A percentile compares a stretch with the other conserved stretches of the same genome.
These are phyloP conservation scores for Neoseiulus cucumeris DNA, from an alignment of 1,140 invertebrate genomes.

Conservation along the genomic window DNA sequence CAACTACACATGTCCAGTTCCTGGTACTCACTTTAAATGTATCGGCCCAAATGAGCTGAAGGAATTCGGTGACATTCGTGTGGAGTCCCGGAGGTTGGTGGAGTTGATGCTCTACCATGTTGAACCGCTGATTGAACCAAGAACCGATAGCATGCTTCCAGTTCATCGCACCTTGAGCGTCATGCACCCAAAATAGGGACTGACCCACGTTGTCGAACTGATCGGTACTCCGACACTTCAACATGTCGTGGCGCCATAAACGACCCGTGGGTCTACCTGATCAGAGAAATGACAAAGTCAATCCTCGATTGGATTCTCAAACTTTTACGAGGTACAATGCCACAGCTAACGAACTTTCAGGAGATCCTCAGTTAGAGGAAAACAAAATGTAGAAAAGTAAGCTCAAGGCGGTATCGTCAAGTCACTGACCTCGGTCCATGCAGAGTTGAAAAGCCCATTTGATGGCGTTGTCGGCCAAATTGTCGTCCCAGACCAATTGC, in stretches of 20 bases:
- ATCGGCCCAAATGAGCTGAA: neutral
- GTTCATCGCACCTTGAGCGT: neutral
- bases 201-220: slow-evolving; percentile 6
- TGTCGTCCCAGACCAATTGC: slow-evolving; percentile 3
- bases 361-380: too few relatives aligned
- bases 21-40: neutral
- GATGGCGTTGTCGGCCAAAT: neutral
- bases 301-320: neutral
- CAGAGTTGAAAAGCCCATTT: slow-evolving; percentile 10
- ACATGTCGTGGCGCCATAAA: neutral
- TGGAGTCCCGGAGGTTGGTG: neutral
- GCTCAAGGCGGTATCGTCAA: too few relatives aligned
- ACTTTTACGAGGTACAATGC: too few relatives aligned
- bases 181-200: neutral
- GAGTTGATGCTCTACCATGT: neutral
- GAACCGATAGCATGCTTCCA: slow-evolving; percentile 3
- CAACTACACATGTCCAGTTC: too few relatives aligned
- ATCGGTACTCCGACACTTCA: slow-evolving; percentile 2
- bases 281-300: neutral
- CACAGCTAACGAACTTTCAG: too few relatives aligned
- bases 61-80: neutral
- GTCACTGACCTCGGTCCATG: neutral
- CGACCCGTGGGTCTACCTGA: neutral
- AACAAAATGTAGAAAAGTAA: too few relatives aligned
- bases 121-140: slow-evolving; percentile 2